Evolutionary conservation across 2,797 vertebrate genomes (phyloP), one percentile per base, ranked within the genome.

Genomic region (Phoxinus dragarum): DNA sequence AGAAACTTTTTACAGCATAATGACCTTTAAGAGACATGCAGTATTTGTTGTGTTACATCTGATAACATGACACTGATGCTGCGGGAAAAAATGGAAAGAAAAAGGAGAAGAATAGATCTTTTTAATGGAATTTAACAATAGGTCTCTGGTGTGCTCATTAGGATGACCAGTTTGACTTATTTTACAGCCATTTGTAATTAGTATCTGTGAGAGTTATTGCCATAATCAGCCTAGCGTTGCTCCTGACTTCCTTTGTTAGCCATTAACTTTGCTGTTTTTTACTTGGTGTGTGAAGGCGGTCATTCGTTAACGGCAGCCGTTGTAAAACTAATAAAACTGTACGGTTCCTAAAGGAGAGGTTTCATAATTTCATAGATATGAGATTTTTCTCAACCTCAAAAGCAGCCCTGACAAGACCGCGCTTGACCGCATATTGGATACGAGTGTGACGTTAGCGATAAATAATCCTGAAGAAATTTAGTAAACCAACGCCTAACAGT

Each of bases 141-240:
- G 92, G 92, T 95, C 95, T 96, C 95, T 89, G 80, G 95, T 94
- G 95, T 92, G 92, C 94, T 96, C 95, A 95, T 96, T 96, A 96
- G 94, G 89, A 93, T 93, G 94, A 93, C 93, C 95, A 92, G 90
- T 94, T 91, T 94, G 94, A 95, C 92, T 95, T 94, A 94, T 95
- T 95, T 95, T 95, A 96, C 94, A 93, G 94, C 93, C 94, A 90
- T 91, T 92, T 95, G 93, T 96, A 96, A 96, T 96, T 96, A 96
- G 95, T 94, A 94, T 94, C 87, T 88, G 92, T 90, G 92, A 93
- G 94, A 96, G 93, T 93, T 95, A 95, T 94, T 61, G 93, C 92
- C 88, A 85, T 92, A 95, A 95, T 96, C 94, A 95, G 92, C 79
- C 91, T 92, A 92, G 91, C 94, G 92, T 93, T 92, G 89, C 90